Evolutionary conservation across 2,113 vertebrate genomes (phyloP).

Genomic region (Alligator sinensis): DNA sequence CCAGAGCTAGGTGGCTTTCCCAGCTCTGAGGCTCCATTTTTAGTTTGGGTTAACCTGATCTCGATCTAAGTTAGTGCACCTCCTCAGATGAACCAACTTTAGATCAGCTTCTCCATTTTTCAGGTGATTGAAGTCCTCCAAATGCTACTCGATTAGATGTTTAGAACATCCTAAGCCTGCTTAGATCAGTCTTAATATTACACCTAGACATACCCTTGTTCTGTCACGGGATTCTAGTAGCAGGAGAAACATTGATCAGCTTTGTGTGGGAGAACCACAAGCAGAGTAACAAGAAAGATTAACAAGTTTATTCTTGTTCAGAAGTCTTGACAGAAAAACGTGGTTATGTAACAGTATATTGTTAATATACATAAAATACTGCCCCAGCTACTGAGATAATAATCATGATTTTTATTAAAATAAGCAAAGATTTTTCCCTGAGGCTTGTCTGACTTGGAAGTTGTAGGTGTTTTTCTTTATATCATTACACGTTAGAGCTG

Average conservation of each 20-base stretch:
- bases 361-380: not conserved
- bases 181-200: no score
- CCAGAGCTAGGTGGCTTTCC: no score
- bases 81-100: no score
- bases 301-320: not conserved
- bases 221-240: not conserved
- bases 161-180: no score
- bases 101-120: no score
- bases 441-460: not conserved
- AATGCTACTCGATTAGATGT: no score
- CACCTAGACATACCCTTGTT: not conserved
- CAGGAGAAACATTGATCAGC: not conserved
- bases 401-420: not conserved
- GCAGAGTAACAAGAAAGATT: not conserved
- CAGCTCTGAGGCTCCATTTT: no score
- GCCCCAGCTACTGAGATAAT: not conserved
- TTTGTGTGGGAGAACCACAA: not conserved
- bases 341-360: not conserved
- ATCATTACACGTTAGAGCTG: constrained; percentile 2
- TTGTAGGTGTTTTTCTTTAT: not conserved
- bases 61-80: no score
- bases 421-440: not conserved
- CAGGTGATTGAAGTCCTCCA: no score
- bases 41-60: no score
- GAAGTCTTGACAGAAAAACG: not conserved